These are phyloP conservation scores for Cnemophilus loriae DNA, from an alignment of 2,113 vertebrate species.

Conservation along the genomic window DNA sequence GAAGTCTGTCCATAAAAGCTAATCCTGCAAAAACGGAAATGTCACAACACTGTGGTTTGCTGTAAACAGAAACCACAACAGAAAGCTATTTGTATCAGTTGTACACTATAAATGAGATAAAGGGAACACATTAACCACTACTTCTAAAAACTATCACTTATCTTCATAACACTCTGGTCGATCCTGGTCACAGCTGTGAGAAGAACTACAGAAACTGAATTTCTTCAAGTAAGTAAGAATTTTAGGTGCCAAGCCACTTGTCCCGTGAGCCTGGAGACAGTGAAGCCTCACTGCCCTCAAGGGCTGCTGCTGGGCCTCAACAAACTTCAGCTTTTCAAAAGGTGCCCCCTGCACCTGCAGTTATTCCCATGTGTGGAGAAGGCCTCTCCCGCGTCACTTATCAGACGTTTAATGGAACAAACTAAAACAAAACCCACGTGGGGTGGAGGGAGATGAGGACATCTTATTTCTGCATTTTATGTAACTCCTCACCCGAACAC, in stretches of 20 bases:
- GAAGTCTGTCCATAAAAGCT: constrained; percentile 64
- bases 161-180: not conserved
- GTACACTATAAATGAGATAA: not conserved
- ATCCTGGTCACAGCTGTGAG: not conserved
- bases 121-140: not conserved
- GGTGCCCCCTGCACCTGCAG: not conserved
- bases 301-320: not conserved
- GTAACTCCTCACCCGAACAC: not conserved
- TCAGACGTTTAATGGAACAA: not conserved
- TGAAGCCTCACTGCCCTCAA: not conserved
- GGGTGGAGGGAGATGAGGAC: not conserved
- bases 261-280: not conserved
- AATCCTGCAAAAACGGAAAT: constrained; percentile 56
- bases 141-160: not conserved
- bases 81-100: not conserved
- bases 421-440: not conserved
- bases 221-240: not conserved
- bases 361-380: not conserved
- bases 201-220: not conserved
- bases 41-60: constrained; percentile 13
- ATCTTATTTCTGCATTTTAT: not conserved
- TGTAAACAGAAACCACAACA: constrained; percentile 20
- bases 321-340: not conserved
- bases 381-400: not conserved
- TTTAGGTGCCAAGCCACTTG: not conserved